phyloP scores from a whole-genome alignment of 2,113 vertebrate genomes.

The Tetrax tetrax region DNA sequence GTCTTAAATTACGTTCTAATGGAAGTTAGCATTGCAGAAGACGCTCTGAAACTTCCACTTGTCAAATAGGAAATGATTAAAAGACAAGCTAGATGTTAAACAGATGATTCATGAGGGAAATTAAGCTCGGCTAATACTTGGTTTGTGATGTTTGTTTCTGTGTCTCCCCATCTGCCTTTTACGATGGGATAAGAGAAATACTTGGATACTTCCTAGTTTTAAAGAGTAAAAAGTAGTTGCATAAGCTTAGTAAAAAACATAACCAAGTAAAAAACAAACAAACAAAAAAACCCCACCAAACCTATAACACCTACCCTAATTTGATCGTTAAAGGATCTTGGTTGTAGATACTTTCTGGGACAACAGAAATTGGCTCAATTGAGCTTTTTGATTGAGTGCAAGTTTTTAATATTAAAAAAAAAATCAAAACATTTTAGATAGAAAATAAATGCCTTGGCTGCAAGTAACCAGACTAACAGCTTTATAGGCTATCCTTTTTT shows the following conservation, averaged over 20 bases:
- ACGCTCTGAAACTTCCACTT: not conserved
- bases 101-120: not conserved
- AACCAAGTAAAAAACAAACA: not conserved
- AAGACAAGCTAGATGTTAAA: not conserved
- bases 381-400: not conserved
- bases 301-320: not conserved
- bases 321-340: not conserved
- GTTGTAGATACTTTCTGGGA: not conserved
- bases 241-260: not conserved
- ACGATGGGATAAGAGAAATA: not conserved
- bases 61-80: not conserved
- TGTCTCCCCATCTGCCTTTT: not conserved
- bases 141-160: not conserved
- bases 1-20: not conserved
- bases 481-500: not conserved
- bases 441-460: not conserved
- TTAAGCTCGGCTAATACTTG: not conserved
- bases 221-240: not conserved
- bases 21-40: not conserved
- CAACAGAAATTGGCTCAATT: not conserved
- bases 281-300: too few relatives aligned
- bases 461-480: not conserved
- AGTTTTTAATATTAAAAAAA: not conserved
- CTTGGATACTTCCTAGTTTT: not conserved
- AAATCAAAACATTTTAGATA: not conserved